Percentiles rank a stretch among this genome's conserved stretches.
phyloP scores from a whole-genome alignment of 2,113 vertebrate species.

The Eolophus roseicapilla region DNA sequence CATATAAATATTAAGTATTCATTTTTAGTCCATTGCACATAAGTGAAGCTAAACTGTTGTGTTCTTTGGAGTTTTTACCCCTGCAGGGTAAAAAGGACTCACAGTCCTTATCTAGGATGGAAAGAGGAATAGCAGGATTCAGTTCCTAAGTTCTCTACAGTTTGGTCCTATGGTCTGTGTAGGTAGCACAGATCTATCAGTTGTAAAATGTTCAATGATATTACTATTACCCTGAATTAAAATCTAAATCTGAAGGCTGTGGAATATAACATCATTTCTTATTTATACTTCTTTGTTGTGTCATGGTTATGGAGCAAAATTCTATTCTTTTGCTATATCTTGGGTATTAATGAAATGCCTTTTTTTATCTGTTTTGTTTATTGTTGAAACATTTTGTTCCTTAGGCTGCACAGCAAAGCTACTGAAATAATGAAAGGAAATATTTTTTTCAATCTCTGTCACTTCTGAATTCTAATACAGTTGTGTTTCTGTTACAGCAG shows the following conservation, averaged over 20 bases:
- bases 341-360: background rate
- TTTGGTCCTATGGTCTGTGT: background rate
- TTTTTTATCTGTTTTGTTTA: background rate
- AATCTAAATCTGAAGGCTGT: background rate
- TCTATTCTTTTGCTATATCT: background rate
- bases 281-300: background rate
- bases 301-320: background rate
- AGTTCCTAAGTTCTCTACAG: background rate
- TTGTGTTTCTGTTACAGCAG: slow-evolving; percentile 2
- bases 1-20: slow-evolving; percentile 63
- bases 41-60: slow-evolving; percentile 8
- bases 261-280: background rate
- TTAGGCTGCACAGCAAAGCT: background rate
- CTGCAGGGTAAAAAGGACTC: background rate
- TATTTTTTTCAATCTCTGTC: background rate
- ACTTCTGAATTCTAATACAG: background rate
- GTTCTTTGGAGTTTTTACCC: slow-evolving; percentile 6
- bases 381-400: background rate
- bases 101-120: background rate
- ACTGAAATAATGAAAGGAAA: background rate
- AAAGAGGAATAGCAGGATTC: background rate
- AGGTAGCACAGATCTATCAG: background rate
- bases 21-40: slow-evolving; percentile 50
- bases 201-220: background rate
- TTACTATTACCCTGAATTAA: background rate